Evolutionary conservation across 2,888 invertebrate genomes (phyloP), one percentile per base, ranked within the genome.

Genomic region (Dexiosoma caninum): DNA sequence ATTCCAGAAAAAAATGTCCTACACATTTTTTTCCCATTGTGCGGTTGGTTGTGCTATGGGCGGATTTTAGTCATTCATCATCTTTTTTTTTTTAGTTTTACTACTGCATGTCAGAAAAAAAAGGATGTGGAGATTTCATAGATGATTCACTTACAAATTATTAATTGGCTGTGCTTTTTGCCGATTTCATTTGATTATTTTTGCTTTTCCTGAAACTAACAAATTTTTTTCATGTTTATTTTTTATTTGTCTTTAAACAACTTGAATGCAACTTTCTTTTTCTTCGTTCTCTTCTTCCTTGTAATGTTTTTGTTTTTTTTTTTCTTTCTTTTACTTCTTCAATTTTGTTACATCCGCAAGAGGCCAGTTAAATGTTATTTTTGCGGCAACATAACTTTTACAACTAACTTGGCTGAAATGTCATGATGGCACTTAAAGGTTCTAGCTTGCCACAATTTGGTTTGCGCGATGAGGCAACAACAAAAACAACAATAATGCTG

Each of bases 331-430:
- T 72, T 3, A 51, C 9, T 30, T 16, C 37, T 30, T 67, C 40
- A 6, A 42, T 16, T 40, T 16, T 37, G 35, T 23, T 27, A 12
- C n/a, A 19, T 55, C 30, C 42, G 30, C 16, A 21, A 8, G 35
- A 64, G 23, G 21, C 40, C 35, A 53, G 14, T 35, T 55, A 23
- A 72, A 71, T 69, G 81, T 59, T 81, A 72, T 62, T 81, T 72
- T 64, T 81, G 81, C 81, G 81, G 72, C 81, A 81, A 81, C 77
- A 77, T 64, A 69, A 81, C 77, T 77, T 81, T 81, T 74, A 64
- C 81, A 74, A 81, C 81, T 81, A 74, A 77, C 62, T 69, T 77
- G 77, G 77, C 77, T 72, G 64, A 74, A 53, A 37, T 77, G 62
- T 32, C 69, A 44, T 77, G 74, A 77, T 74, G 81, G 69, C 81